Conservation (phyloP, 2,888 invertebrate species). For the Himalopsyche kuldschensis region DNA sequence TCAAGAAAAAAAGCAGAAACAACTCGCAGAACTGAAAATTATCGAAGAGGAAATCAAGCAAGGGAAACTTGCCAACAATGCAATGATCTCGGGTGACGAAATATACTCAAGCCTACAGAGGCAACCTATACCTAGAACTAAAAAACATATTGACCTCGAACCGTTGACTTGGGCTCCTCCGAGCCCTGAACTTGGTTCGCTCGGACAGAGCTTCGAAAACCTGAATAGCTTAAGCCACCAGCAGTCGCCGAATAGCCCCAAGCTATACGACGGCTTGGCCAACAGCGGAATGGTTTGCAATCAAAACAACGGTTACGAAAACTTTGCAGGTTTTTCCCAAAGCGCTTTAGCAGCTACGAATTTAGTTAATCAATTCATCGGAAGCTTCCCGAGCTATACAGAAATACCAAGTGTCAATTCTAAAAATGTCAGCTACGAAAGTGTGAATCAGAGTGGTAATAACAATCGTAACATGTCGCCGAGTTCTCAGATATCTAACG, state of each 20-base stretch:
- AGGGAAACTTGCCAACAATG: constrained; percentile 69
- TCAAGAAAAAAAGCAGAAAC: constrained; percentile 86
- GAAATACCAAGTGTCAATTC: constrained; percentile 32
- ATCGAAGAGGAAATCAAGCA: constrained; percentile 87
- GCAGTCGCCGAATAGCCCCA: constrained; percentile 43
- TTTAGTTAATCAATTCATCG: constrained; percentile 36
- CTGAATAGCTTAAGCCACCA: constrained; percentile 36
- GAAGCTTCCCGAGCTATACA: constrained; percentile 38
- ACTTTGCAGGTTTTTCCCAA: constrained; percentile 35
- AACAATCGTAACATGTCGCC: constrained; percentile 42
- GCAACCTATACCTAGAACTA: constrained; percentile 72
- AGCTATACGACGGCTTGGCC: constrained; percentile 52
- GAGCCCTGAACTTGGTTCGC: constrained; percentile 43
- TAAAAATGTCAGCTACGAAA: constrained; percentile 41
- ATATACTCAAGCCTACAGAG: constrained; percentile 58
- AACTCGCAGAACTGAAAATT: constrained; percentile 77
- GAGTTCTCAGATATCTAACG: constrained; percentile 42
- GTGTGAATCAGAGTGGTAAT: constrained; percentile 26
- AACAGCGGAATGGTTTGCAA: constrained; percentile 45
- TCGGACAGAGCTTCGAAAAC: constrained; percentile 50
- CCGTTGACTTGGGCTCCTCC: constrained; percentile 54
- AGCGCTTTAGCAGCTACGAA: constrained; percentile 33
- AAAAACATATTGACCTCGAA: constrained; percentile 63
- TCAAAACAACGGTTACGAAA: constrained; percentile 45
- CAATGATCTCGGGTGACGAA: constrained; percentile 59